Conservation (phyloP, 2,113 vertebrate species). For the Pteruthius melanotis region DNA sequence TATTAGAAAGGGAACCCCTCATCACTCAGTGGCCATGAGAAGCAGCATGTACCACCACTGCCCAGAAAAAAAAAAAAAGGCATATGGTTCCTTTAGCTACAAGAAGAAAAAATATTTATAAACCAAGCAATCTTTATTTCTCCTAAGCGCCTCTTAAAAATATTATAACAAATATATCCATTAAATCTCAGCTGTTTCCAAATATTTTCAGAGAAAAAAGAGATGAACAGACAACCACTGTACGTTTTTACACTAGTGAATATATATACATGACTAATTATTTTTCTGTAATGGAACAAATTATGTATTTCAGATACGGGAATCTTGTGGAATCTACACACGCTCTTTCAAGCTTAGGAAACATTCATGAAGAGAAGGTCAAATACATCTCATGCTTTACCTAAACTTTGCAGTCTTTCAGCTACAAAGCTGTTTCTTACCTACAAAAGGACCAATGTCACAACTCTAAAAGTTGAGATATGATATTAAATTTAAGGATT, state of each 20-base stretch:
- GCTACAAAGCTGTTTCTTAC: background rate
- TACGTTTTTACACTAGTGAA: background rate
- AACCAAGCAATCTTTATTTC: background rate
- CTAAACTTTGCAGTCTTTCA: background rate
- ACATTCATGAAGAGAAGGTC: background rate
- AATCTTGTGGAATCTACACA: background rate
- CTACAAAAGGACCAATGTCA: background rate
- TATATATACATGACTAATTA: background rate
- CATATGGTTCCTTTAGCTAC: background rate
- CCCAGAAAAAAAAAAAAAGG: background rate
- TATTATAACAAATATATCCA: background rate
- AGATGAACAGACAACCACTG: background rate
- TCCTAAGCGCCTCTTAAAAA: background rate
- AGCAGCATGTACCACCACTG: background rate
- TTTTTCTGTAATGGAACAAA: background rate
- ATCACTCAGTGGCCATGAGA: background rate
- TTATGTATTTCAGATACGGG: background rate
- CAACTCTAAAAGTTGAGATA: background rate
- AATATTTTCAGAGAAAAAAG: background rate
- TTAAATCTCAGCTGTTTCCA: background rate
- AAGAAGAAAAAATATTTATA: background rate
- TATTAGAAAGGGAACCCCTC: background rate
- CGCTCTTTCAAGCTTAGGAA: background rate
- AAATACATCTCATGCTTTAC: background rate
- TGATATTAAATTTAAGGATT: background rate